Evolutionary conservation across 2,888 invertebrate species (phyloP), one percentile per base, ranked within the genome.

Genomic region (Diachrysia chrysitis): DNA sequence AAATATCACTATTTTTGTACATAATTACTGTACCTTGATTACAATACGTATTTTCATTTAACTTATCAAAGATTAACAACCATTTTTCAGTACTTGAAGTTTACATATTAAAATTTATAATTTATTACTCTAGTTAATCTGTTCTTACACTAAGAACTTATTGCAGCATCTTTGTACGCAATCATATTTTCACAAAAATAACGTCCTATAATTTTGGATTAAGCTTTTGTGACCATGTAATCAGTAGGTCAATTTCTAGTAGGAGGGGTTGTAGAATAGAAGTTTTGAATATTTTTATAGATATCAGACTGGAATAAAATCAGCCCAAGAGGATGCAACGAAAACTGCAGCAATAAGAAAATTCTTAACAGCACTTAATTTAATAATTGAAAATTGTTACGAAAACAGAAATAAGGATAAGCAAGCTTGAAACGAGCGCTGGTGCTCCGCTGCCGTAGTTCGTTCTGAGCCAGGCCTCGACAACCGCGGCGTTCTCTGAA

Each of bases 401-500:
- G 9, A 89, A 16, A 25, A 90, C 46, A 14, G 92, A 90, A 9
- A 92, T 42, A 0, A 92, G 19, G 0, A 94, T 62, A 1, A 92
- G 32, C 0, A 92, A 55, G 32, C 90, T 79, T 17, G 92, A 90
- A 0, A 89, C 85, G 1, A 93, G 16, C 1, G 84, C 69, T 9
- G 63, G 81, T 0, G 91, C 91, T 16, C 84, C 82, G 66, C 76
- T 62, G 19, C 77, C 78, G 2, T 85, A 92, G 83, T 90, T 89
- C 0, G 81, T 73, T 3, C 63, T 78, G 0, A 95, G 83, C 95
- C 95, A 95, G 1, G 76, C 66, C 21, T 89, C 87, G 0, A 95
- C 92, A 0, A 79, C 57, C 0, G 72, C 78, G 1, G 89, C 87
- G 75, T 94, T 88, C 6, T 83, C 73, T 0, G 79, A 67, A 5